Evolutionary conservation across 1,140 invertebrate genomes (phyloP), one percentile per base, ranked within the genome.

Genomic region (Solenopsis invicta): DNA sequence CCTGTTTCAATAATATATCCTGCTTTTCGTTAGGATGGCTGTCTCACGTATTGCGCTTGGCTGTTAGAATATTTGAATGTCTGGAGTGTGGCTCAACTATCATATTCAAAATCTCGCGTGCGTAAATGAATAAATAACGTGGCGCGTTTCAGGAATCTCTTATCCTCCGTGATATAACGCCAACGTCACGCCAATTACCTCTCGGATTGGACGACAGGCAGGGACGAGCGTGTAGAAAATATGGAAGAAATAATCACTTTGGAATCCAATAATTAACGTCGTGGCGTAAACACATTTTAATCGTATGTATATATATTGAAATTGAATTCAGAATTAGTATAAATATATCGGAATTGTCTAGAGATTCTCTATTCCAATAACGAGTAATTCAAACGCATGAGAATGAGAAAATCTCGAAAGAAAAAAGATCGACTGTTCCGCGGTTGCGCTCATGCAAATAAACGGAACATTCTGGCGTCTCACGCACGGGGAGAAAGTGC

Each of bases 161-260:
- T 84, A 78, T 87, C 72, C 84, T 75, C 66, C 82, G 82, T 91
- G 91, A 91, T 86, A 91, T 90, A 92, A 92, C 87, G 81, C 13
- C 89, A 82, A 92, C 91, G 92, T 93, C 89, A 92, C 92, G 92
- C 84, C 86, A 94, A 94, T 94, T 94, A 94, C 86, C 89, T 86
- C 69, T 66, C 10, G 50, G 45, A 52, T 54, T 66, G 61, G 56
- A 91, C 77, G 81, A 88, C 86, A 90, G 82, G 84, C 37, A 80
- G 86, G 37, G 45, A 66, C 78, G 89, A 86, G 81, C 69, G 69
- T 78, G 77, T 87, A 72, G 72, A 18, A 21, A 85, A 87, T 74
- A 16, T 74, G 12, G 9, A 67, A 59, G 13, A n/a, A 45, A 50
- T 72, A 61, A 64, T 62, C 34, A 37, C 10, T 52, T 56, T 50